Evolutionary conservation across 2,888 invertebrate genomes (phyloP).

Genomic region (Eupsilia transversa): DNA sequence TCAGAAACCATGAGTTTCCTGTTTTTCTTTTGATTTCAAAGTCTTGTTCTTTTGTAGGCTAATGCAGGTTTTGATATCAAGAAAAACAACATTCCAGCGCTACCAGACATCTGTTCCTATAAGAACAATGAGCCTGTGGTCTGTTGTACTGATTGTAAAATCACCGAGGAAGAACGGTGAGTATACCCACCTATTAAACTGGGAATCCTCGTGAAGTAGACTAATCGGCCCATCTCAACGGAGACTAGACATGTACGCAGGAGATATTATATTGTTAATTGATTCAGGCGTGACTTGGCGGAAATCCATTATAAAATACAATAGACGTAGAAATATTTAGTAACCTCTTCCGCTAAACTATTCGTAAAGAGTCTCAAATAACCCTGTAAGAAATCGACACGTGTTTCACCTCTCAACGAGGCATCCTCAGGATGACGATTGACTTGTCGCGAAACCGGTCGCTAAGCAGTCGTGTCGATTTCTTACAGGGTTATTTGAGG

Average conservation of each 20-base stretch:
- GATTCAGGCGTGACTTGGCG: too few relatives aligned
- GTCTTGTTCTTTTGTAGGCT: slow-evolving; percentile 8
- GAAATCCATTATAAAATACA: too few relatives aligned
- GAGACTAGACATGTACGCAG: background rate
- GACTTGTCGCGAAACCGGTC: too few relatives aligned
- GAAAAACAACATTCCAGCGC: background rate
- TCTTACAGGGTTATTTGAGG: too few relatives aligned
- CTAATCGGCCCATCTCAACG: background rate
- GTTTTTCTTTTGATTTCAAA: background rate
- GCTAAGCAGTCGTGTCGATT: too few relatives aligned
- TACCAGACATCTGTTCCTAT: slow-evolving; percentile 47
- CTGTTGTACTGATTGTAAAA: slow-evolving; percentile 43
- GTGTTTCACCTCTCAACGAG: too few relatives aligned
- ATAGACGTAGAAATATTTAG: too few relatives aligned
- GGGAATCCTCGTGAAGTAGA: background rate
- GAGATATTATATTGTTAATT: background rate
- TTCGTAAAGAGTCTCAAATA: too few relatives aligned
- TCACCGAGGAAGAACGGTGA: background rate
- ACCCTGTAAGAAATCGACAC: too few relatives aligned
- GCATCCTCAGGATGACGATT: too few relatives aligned
- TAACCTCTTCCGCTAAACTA: too few relatives aligned
- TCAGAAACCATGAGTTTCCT: too few relatives aligned
- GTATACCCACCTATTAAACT: background rate
- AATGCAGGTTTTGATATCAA: slow-evolving; percentile 32
- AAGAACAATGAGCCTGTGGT: slow-evolving; percentile 35